Evolutionary conservation across 1,140 invertebrate species (phyloP), one percentile per base, ranked within the genome.

Genomic region (Pteromalus puparum): DNA sequence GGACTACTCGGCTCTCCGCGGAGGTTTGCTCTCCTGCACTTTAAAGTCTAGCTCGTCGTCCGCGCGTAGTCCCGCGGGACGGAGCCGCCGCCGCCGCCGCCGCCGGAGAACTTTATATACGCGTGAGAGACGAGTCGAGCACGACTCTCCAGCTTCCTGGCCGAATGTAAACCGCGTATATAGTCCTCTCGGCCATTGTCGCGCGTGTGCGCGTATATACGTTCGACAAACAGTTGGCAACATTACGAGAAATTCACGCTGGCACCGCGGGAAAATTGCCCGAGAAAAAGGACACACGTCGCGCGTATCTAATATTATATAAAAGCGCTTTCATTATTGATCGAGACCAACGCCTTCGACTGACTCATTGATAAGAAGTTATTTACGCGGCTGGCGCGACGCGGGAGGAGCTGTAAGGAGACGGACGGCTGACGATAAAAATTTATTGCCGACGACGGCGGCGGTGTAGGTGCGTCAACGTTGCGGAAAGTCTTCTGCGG

Each of bases 131-230:
- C 48, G 3, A 34, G 46, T 38, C 28, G 18, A 46, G n/a, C 38
- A n/a, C 15, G 28, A 73, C 1, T 76, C 83, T 84, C 68, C 84
- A 81, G 78, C 86, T 81, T 87, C 82, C 85, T 86, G 82, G 83
- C 79, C 83, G 85, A 87, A 87, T 88, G 87, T 88, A 86, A 88
- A 87, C 86, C 82, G 75, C 76, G 83, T 85, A 83, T 80, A 42
- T 42, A 9, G 38, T 42, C 6, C 6, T 42, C 84, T 42, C 82
- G 79, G 85, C 85, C 83, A 88, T 88, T 86, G 88, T 87, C 88
- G 86, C 84, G 86, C 86, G 79, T 73, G 18, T 48, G 15, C 1
- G 15, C 18, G 4, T 48, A 48, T 18, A 48, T 61, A 86, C 83
- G 79, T 87, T 87, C 86, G 85, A 85, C 85, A 86, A 85, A 85